Conservation (phyloP, 2,888 invertebrate species). For the Eueremaeus valkanovi region DNA sequence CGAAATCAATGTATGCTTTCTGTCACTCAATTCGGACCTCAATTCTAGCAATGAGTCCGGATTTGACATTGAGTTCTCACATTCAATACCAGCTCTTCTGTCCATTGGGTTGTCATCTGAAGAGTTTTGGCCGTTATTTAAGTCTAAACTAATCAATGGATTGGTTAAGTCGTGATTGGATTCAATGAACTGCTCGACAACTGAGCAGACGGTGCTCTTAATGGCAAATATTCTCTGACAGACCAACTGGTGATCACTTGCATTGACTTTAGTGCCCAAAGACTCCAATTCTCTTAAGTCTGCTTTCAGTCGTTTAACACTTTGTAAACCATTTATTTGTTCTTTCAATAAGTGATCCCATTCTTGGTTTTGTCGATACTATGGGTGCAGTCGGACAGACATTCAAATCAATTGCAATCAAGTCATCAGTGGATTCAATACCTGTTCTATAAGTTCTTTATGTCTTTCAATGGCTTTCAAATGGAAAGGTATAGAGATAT, state of each 20-base stretch:
- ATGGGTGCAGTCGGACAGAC: not conserved
- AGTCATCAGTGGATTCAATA: not conserved
- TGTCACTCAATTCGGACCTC: not conserved
- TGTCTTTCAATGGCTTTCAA: constrained; percentile 17
- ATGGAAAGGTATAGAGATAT: not conserved
- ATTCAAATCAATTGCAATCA: too few relatives aligned
- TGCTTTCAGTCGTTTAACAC: not conserved
- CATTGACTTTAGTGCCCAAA: not conserved
- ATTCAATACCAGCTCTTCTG: not conserved
- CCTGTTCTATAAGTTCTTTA: not conserved
- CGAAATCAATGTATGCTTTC: not conserved
- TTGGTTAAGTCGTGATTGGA: not conserved
- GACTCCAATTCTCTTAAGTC: constrained; percentile 23
- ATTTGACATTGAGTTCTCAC: not conserved
- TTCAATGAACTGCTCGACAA: constrained; percentile 9
- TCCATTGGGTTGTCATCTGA: not conserved
- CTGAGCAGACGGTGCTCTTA: not conserved
- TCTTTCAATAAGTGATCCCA: not conserved
- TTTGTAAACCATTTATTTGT: constrained; percentile 14
- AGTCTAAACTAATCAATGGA: not conserved
- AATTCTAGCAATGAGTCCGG: not conserved
- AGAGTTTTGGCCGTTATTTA: not conserved
- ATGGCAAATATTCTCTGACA: not conserved
- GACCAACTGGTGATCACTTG: not conserved
- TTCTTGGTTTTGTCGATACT: constrained; percentile 13